phyloP scores from a whole-genome alignment of 2,113 vertebrate genomes.

The Ptilorrhoa leucosticta region DNA sequence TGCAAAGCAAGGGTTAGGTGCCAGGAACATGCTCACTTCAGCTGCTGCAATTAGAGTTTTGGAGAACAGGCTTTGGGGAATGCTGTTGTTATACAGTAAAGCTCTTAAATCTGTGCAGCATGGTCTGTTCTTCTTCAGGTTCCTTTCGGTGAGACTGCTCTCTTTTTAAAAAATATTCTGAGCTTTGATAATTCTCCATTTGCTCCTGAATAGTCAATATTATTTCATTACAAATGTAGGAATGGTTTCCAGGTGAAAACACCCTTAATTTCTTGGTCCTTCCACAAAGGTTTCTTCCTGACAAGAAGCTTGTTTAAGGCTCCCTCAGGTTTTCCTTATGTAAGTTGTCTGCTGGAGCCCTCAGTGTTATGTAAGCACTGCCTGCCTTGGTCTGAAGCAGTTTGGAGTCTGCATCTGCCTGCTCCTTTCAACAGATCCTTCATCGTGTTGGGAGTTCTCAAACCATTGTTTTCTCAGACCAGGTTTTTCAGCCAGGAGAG shows the following conservation, averaged over 20 bases:
- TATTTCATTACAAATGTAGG: slow-evolving; percentile 2
- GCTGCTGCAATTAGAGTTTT: not conserved
- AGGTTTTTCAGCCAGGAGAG: not conserved
- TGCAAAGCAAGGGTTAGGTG: not conserved
- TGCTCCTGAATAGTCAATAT: not conserved
- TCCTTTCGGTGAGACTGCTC: not conserved
- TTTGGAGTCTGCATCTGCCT: not conserved
- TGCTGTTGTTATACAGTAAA: not conserved
- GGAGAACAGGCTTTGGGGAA: not conserved
- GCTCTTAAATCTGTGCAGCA: not conserved
- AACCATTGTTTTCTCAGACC: not conserved
- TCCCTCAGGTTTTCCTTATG: not conserved
- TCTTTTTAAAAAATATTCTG: not conserved
- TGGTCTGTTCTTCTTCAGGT: not conserved
- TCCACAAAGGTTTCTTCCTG: not conserved
- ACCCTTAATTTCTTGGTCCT: not conserved
- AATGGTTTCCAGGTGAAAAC: not conserved
- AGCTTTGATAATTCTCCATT: not conserved
- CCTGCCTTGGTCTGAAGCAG: not conserved
- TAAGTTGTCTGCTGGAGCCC: not conserved
- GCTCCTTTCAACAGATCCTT: not conserved
- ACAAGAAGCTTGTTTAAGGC: not conserved
- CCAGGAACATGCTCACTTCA: not conserved
- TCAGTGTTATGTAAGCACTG: slow-evolving; percentile 25
- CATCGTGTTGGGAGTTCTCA: not conserved